These are phyloP conservation scores for Pinctada fucata DNA, from an alignment of 2,888 invertebrate species.

Conservation along the genomic window DNA sequence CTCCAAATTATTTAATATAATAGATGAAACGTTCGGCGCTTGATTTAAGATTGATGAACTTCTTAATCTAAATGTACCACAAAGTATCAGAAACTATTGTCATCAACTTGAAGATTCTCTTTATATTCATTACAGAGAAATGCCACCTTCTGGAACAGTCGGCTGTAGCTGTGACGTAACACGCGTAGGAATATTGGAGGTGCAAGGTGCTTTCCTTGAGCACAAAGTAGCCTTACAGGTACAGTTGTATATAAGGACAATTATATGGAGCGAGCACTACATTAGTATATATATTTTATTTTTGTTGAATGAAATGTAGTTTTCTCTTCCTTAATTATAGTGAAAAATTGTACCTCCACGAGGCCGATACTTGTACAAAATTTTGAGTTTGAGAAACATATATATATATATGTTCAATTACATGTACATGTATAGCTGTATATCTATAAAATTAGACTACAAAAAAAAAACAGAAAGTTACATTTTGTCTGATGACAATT, in stretches of 20 bases:
- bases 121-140: background rate
- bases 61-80: slow-evolving; percentile 1
- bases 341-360: too few species aligned
- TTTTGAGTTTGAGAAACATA: background rate
- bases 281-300: too few species aligned
- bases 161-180: background rate
- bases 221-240: slow-evolving; percentile 60
- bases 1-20: too few species aligned
- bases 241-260: background rate
- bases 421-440: background rate
- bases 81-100: too few species aligned
- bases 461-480: too few species aligned
- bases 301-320: too few species aligned
- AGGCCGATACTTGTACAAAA: too few species aligned
- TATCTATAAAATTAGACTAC: background rate
- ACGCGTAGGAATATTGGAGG: slow-evolving; percentile 68
- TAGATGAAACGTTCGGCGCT: too few species aligned
- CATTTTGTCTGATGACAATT: too few species aligned
- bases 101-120: too few species aligned
- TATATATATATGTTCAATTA: background rate
- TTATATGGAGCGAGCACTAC: too few species aligned
- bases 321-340: too few species aligned
- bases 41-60: background rate
- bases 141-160: slow-evolving; percentile 8
- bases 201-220: slow-evolving; percentile 72